Evolutionary conservation across 2,888 invertebrate genomes (phyloP), one percentile per base, ranked within the genome.

Genomic region (Netelia melanura): DNA sequence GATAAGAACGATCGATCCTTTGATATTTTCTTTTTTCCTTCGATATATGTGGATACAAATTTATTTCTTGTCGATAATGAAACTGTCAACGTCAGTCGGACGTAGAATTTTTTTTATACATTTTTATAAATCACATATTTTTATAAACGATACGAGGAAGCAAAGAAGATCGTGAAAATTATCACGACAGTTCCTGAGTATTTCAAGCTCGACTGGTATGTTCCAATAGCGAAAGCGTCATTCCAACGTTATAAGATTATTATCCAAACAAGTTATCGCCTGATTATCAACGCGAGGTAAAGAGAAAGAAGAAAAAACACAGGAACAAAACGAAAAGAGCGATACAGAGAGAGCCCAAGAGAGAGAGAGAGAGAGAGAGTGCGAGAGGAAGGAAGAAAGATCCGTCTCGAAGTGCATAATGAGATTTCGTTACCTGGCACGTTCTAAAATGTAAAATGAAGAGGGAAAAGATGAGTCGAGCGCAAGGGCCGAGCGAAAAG

Each of bases 401-500:
- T 75, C 30, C 23, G 71, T 30, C 54, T 65, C 44, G 72, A 65
- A 85, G 82, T 85, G 80, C 76, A 85, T 85, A 85, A 85, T 83
- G 71, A 67, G 65, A 85, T 85, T 85, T 80, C 56, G 80, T 80
- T 83, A 83, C 85, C 85, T 83, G 82, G 82, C 85, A 83, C 79
- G 76, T 80, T 77, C 76, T 77, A 85, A 85, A 85, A 82, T 80
- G 85, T 72, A 83, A 85, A 76, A 85, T 77, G 79, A 83, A 82
- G 76, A 64, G 71, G 44, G 48, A 79, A 79, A 54, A 68, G 84
- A 30, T 30, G 23, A 48, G 61, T 68, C 10, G 14, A 61, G 61
- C 61, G 62, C n/a, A 23, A 9, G 23, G 30, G 43, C 30, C 52
- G 68, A 56, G 62, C 48, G 11, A 14, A 48, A 14, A 65, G 77